phyloP scores from a whole-genome alignment of 2,797 vertebrate species.

The Rhinophrynus dorsalis region DNA sequence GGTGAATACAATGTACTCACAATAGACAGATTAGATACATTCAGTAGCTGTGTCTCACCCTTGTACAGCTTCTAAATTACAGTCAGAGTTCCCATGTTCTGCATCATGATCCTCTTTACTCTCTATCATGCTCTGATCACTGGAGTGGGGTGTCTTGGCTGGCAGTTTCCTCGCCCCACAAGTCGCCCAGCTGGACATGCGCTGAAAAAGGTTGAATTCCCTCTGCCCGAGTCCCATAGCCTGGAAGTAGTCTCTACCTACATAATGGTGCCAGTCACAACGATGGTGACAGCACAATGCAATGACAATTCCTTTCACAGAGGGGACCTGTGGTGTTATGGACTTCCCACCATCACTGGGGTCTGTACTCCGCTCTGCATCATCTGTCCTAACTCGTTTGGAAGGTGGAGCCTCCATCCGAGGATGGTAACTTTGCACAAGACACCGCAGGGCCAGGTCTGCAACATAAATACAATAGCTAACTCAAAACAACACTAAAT shows the following conservation, averaged over 20 bases:
- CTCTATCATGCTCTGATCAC: conserved; percentile 2
- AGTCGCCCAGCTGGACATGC: conserved; percentile 97
- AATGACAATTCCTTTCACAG: conserved; percentile 81
- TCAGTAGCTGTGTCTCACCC: too few relatives aligned
- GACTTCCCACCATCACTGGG: neutral
- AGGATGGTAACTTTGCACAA: conserved; percentile 71
- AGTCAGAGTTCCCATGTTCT: conserved; percentile 48
- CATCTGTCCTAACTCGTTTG: conserved; percentile 71
- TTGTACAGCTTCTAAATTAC: conserved; percentile 53
- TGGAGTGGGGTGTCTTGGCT: conserved; percentile 32
- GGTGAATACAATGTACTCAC: too few relatives aligned
- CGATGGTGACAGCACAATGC: conserved; percentile 96
- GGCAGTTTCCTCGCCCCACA: conserved; percentile 75
- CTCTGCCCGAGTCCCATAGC: conserved; percentile 76
- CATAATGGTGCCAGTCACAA: conserved; percentile 93
- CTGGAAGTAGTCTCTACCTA: conserved; percentile 86
- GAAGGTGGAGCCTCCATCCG: conserved; percentile 62
- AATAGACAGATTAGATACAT: too few relatives aligned
- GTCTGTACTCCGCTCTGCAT: conserved; percentile 36
- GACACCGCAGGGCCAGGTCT: conserved; percentile 92
- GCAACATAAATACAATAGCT: conserved; percentile 46
- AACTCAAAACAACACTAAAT: neutral
- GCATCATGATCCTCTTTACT: conserved; percentile 64
- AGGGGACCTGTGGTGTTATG: conserved; percentile 26
- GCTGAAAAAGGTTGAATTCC: conserved; percentile 87